Conservation (phyloP, 2,113 vertebrate species). For the Sinocyclocheilus anophthalmus region DNA sequence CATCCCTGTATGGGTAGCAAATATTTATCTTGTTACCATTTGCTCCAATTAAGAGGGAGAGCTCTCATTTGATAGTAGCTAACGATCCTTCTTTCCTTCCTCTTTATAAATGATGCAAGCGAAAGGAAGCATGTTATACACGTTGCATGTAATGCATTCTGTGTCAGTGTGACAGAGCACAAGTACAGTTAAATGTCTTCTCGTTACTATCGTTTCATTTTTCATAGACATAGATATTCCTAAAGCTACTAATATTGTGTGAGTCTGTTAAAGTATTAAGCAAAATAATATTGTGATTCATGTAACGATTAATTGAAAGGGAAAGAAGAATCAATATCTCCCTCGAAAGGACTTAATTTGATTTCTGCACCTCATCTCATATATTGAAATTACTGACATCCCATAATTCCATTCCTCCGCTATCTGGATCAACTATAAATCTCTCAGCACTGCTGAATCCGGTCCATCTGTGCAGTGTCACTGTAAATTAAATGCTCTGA, state of each 20-base stretch:
- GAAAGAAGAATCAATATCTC: conserved; percentile 20
- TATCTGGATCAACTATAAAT: neutral
- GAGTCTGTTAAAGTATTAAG: neutral
- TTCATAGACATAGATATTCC: neutral
- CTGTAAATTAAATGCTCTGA: neutral
- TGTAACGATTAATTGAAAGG: conserved; percentile 26
- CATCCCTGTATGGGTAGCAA: neutral
- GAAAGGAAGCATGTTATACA: neutral
- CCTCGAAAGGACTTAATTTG: neutral
- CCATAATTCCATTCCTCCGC: neutral
- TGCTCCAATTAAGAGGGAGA: neutral
- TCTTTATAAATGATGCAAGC: neutral
- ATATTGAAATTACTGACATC: neutral
- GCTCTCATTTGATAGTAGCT: neutral
- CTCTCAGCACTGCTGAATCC: neutral
- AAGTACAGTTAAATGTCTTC: too few relatives aligned
- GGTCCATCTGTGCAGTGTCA: conserved; percentile 5
- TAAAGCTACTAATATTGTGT: neutral
- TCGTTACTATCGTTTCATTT: too few relatives aligned
- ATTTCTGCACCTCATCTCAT: conserved; percentile 10
- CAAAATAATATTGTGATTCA: conserved; percentile 8
- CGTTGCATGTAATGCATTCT: neutral
- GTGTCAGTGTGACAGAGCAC: conserved; percentile 1
- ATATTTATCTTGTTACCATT: conserved; percentile 18
- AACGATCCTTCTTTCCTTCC: neutral